Evolutionary conservation across 1,140 invertebrate species (phyloP).

Genomic region (Apis laboriosa): DNA sequence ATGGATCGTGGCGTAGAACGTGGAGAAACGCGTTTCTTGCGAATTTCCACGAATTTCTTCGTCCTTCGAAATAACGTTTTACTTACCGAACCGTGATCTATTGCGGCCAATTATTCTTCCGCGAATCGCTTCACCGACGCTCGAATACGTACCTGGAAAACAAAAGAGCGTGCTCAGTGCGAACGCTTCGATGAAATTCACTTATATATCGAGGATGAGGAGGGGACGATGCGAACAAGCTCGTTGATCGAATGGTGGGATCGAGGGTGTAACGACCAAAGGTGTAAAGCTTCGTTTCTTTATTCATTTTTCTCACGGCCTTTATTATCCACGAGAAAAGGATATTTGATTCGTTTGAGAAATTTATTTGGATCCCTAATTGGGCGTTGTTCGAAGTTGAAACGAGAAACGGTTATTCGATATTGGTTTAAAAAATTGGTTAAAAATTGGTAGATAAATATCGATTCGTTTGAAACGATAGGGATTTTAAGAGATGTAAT

Average conservation of each 20-base stretch:
- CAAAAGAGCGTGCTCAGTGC: slow-evolving; percentile 12
- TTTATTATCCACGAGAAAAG: background rate
- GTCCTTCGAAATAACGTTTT: slow-evolving; percentile 19
- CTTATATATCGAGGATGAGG: slow-evolving; percentile 19
- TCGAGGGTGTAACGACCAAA: background rate
- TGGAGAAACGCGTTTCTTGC: background rate
- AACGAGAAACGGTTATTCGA: too few species aligned
- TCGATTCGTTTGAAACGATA: too few species aligned
- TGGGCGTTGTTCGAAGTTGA: too few species aligned
- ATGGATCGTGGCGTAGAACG: too few species aligned
- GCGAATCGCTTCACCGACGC: slow-evolving; percentile 22
- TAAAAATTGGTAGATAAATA: too few species aligned
- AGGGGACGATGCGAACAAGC: background rate
- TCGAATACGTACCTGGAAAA: slow-evolving; percentile 56
- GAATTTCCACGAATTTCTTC: slow-evolving; percentile 7
- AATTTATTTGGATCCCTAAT: too few species aligned
- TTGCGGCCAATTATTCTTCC: slow-evolving; percentile 46
- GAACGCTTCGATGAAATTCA: background rate
- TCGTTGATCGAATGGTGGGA: background rate
- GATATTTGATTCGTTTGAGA: too few species aligned
- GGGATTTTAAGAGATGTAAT: too few species aligned
- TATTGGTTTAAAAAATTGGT: too few species aligned
- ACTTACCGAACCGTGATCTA: slow-evolving; percentile 51
- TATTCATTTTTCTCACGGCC: background rate
- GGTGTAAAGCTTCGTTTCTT: background rate